phyloP scores from a whole-genome alignment of 1,140 invertebrate species.

The Tigriopus japonicus region DNA sequence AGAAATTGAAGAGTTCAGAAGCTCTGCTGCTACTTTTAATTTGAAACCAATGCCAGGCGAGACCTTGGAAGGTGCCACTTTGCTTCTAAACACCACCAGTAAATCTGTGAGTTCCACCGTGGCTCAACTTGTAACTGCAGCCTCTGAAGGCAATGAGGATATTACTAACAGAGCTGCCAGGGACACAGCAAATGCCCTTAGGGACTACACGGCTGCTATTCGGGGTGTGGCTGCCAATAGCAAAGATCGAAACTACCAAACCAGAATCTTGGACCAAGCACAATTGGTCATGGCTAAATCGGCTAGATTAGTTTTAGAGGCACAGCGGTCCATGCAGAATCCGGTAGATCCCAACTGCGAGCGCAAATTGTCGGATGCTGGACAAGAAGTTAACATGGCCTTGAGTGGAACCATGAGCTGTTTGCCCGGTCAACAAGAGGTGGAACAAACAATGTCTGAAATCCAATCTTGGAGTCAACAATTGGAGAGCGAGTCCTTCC shows the following conservation, averaged over 20 bases:
- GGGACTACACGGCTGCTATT: constrained; percentile 45
- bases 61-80: constrained; percentile 51
- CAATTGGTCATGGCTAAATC: constrained; percentile 38
- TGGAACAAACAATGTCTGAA: constrained; percentile 61
- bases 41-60: constrained; percentile 68
- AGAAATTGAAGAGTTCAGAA: constrained; percentile 59
- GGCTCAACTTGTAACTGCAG: constrained; percentile 63
- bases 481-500: constrained; percentile 48
- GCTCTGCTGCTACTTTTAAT: constrained; percentile 44
- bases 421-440: constrained; percentile 68
- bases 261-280: constrained; percentile 19
- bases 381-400: constrained; percentile 38
- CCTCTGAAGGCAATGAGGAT: constrained; percentile 58
- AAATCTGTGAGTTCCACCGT: constrained; percentile 43
- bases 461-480: constrained; percentile 55
- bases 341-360: constrained; percentile 37
- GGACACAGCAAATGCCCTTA: constrained; percentile 51
- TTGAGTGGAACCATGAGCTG: constrained; percentile 45
- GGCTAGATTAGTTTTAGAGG: constrained; percentile 52
- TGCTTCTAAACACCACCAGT: constrained; percentile 45
- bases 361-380: constrained; percentile 38
- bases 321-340: constrained; percentile 42
- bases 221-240: constrained; percentile 49
- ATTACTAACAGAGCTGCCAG: constrained; percentile 61
- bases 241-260: constrained; percentile 37